A percentile compares a stretch with the other conserved stretches of the same genome.
These are phyloP conservation scores for Drosophila robusta DNA, from an alignment of 2,888 invertebrate species.

Conservation along the genomic window DNA sequence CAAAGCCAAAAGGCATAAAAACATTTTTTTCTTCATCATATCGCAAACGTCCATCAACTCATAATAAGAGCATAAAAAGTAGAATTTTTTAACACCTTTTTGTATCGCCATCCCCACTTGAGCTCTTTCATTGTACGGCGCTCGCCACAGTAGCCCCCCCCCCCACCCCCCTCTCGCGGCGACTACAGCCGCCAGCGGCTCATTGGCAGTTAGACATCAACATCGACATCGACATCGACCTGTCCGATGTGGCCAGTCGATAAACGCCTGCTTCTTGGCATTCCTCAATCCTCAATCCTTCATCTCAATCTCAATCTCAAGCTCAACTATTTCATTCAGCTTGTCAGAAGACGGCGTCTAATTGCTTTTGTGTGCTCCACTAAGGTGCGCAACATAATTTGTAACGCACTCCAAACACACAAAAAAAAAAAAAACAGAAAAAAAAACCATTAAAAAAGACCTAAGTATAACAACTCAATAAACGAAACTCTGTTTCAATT, in stretches of 20 bases:
- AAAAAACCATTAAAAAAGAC: not conserved
- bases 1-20: constrained; percentile 30
- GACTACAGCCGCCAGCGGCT: constrained; percentile 14
- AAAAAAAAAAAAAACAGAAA: constrained; percentile 20
- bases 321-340: constrained; percentile 73
- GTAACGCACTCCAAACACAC: constrained; percentile 56
- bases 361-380: constrained; percentile 80
- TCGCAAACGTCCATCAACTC: constrained; percentile 78
- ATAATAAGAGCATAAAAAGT: constrained; percentile 78
- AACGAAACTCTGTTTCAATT: constrained; percentile 50
- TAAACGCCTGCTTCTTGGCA: constrained; percentile 54
- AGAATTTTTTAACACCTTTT: constrained; percentile 80
- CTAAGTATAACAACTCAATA: constrained; percentile 76
- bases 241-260: constrained; percentile 63
- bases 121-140: constrained; percentile 42
- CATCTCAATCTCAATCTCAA: constrained; percentile 44
- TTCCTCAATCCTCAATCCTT: constrained; percentile 51
- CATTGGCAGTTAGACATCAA: constrained; percentile 67
- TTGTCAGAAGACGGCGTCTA: constrained; percentile 76
- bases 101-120: constrained; percentile 64
- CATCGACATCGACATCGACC: constrained; percentile 50
- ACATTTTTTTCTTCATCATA: constrained; percentile 52
- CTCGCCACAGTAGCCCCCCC: constrained; percentile 65
- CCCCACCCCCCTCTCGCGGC: constrained; percentile 1
- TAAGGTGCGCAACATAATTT: constrained; percentile 75